Conservation (phyloP, 2,797 vertebrate species). For the Phoeniculus purpureus region DNA sequence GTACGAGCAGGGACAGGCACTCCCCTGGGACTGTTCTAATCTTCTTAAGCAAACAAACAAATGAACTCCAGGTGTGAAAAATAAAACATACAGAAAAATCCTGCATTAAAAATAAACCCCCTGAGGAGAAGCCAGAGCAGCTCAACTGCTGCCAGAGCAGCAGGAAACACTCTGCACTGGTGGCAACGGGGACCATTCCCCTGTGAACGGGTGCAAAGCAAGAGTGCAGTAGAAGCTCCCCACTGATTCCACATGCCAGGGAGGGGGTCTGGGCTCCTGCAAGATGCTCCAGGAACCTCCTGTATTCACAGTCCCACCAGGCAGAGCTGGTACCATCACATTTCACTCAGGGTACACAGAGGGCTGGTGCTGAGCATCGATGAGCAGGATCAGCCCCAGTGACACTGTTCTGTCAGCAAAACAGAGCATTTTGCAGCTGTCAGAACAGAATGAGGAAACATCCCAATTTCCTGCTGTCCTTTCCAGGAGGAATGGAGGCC, state of each 20-base stretch:
- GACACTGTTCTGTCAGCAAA: neutral
- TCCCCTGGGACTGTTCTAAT: constrained; percentile 11
- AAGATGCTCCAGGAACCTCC: neutral
- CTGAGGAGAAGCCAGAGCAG: neutral
- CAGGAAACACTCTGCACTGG: neutral
- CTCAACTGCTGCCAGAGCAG: neutral
- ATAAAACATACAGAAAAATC: neutral
- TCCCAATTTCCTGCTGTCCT: neutral
- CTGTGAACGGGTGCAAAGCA: neutral
- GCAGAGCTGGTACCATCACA: rapidly evolving
- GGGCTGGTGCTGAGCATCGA: neutral
- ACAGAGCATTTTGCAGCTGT: neutral
- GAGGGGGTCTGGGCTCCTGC: neutral
- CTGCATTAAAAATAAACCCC: neutral
- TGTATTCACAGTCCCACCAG: rapidly evolving
- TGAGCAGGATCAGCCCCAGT: neutral
- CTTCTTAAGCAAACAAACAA: constrained; percentile 51
- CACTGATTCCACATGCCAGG: rapidly evolving
- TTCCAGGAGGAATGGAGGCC: rapidly evolving
- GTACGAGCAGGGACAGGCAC: neutral
- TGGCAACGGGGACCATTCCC: rapidly evolving
- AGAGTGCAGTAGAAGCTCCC: neutral
- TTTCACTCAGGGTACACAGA: neutral
- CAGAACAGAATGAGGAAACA: neutral
- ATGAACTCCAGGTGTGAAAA: neutral